Conservation (phyloP, 1,140 invertebrate species). For the Vollenhovia emeryi region DNA sequence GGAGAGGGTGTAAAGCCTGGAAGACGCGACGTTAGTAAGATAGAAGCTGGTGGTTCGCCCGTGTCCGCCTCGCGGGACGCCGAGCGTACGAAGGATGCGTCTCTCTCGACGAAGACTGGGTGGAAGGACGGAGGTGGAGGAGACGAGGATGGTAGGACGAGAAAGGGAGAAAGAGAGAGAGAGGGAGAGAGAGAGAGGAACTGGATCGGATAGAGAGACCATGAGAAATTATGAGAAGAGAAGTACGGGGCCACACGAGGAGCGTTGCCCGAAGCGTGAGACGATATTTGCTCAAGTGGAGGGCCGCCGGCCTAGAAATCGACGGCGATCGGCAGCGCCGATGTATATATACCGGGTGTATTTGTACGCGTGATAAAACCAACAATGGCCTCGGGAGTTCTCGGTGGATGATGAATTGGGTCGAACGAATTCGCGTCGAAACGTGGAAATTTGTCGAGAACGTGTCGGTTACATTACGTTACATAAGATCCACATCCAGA, state of each 20-base stretch:
- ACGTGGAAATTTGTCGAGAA: conserved; percentile 3
- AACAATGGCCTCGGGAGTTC: background rate
- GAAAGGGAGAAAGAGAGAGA: conserved; percentile 60
- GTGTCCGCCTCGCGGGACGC: conserved; percentile 75
- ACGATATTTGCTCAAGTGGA: conserved; percentile 69
- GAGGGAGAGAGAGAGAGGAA: conserved; percentile 42
- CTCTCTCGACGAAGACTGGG: conserved; percentile 60
- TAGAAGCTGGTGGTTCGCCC: conserved; percentile 38
- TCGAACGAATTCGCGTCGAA: background rate
- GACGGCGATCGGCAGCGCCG: conserved; percentile 59
- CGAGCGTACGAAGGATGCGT: conserved; percentile 71
- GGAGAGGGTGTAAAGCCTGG: conserved; percentile 2
- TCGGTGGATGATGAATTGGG: background rate
- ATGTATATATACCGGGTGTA: background rate
- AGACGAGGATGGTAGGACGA: background rate
- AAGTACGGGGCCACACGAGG: conserved; percentile 61
- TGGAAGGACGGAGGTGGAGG: conserved; percentile 21
- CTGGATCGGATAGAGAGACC: conserved; percentile 67
- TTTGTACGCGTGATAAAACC: background rate
- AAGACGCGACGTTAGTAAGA: conserved; percentile 12
- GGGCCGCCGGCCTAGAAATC: conserved; percentile 55
- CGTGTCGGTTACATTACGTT: background rate
- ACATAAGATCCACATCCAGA: background rate
- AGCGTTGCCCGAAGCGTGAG: conserved; percentile 52
- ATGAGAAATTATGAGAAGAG: conserved; percentile 68